phyloP scores from a whole-genome alignment of 2,888 invertebrate species.

The Tetranychus piercei region DNA sequence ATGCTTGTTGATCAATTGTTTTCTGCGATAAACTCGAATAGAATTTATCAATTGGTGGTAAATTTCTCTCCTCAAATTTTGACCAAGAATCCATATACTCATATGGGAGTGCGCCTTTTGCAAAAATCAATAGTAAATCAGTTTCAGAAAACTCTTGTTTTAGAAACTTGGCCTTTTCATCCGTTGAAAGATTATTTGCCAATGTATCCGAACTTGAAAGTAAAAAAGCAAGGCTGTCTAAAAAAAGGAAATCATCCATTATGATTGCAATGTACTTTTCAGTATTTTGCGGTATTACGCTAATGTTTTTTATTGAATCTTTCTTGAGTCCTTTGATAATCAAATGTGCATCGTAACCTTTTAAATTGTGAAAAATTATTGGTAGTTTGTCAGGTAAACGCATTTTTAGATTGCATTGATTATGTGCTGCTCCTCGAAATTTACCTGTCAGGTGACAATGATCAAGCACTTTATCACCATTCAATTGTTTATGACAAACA shows the following conservation, averaged over 20 bases:
- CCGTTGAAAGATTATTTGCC: not conserved
- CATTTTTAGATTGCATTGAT: not conserved
- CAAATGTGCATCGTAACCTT: not conserved
- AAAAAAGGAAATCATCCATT: not conserved
- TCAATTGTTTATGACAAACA: not conserved
- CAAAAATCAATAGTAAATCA: not conserved
- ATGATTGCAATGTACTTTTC: not conserved
- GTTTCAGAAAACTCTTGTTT: not conserved
- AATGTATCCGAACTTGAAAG: not conserved
- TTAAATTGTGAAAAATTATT: constrained; percentile 3
- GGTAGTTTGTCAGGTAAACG: not conserved
- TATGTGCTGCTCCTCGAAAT: not conserved
- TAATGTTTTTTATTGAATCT: not conserved
- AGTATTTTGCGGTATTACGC: not conserved
- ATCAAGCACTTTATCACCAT: not conserved
- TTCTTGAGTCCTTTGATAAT: not conserved
- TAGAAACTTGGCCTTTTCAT: not conserved
- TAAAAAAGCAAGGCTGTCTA: not conserved
- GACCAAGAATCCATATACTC: not conserved
- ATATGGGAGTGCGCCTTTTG: not conserved
- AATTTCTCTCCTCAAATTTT: not conserved
- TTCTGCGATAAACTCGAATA: not conserved
- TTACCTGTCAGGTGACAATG: not conserved
- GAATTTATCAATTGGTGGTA: not conserved
- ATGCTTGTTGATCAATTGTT: not conserved